A percentile compares a stretch with the other conserved stretches of the same genome.
These are phyloP conservation scores for Symphodus melops DNA, from an alignment of 2,113 vertebrate genomes.

Conservation along the genomic window DNA sequence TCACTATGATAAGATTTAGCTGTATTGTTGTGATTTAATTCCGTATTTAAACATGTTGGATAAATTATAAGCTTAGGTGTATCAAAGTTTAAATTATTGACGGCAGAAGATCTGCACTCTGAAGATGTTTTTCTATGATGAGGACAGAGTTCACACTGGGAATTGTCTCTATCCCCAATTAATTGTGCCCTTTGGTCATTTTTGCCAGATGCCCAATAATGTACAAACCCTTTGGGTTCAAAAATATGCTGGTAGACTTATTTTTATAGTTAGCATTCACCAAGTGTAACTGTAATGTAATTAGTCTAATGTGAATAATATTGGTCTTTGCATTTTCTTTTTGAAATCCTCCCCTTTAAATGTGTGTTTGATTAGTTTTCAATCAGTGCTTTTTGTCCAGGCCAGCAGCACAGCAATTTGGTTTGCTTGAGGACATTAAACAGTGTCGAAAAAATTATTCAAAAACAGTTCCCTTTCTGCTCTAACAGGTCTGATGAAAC, in stretches of 20 bases:
- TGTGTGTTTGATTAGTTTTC: slow-evolving; percentile 71
- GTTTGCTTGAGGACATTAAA: slow-evolving; percentile 63
- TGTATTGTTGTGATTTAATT: slow-evolving; percentile 87
- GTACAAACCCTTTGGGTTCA: slow-evolving; percentile 70
- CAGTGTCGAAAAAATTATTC: slow-evolving; percentile 28
- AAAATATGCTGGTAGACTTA: slow-evolving; percentile 68
- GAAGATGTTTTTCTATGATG: slow-evolving; percentile 77
- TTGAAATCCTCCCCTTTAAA: slow-evolving; percentile 55
- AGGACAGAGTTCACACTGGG: slow-evolving; percentile 73
- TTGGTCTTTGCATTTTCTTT: slow-evolving; percentile 74
- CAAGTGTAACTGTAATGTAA: slow-evolving; percentile 79
- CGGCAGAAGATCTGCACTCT: slow-evolving; percentile 71
- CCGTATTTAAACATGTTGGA: slow-evolving; percentile 83
- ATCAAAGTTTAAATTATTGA: slow-evolving; percentile 81
- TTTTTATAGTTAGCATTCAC: slow-evolving; percentile 81
- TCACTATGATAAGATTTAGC: slow-evolving; percentile 81
- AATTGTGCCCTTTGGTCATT: slow-evolving; percentile 81
- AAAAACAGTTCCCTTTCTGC: slow-evolving; percentile 43
- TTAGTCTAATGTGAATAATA: slow-evolving; percentile 82
- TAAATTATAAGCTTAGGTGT: slow-evolving; percentile 80
- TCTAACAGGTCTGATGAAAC: slow-evolving; percentile 36
- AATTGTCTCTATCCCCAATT: slow-evolving; percentile 68
- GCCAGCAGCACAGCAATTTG: slow-evolving; percentile 43
- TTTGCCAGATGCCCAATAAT: slow-evolving; percentile 67
- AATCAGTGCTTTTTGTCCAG: slow-evolving; percentile 69